Conservation (phyloP, 2,797 vertebrate genomes). For the Tiaroga cobitis region DNA sequence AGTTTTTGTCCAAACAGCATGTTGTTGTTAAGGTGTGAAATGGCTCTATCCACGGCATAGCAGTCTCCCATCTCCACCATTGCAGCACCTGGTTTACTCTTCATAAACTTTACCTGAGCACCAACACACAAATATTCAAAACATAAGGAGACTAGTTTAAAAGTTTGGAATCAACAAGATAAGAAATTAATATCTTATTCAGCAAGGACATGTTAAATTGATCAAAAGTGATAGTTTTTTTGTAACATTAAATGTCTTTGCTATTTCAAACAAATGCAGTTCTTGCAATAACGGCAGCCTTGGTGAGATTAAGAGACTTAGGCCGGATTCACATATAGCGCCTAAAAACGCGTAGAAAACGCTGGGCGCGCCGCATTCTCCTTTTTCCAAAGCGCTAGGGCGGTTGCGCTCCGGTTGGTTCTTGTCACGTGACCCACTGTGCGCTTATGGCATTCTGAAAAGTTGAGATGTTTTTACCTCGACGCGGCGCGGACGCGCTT, state of each 20-base stretch:
- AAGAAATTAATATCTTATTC: background rate
- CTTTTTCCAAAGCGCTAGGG: too few relatives aligned
- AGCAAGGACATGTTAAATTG: background rate
- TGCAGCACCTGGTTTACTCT: constrained; percentile 92
- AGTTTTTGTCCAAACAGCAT: constrained; percentile 95
- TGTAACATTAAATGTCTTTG: too few relatives aligned
- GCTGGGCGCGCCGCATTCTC: too few relatives aligned
- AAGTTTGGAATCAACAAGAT: background rate
- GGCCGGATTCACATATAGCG: too few relatives aligned
- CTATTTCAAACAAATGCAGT: background rate
- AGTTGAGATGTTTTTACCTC: too few relatives aligned
- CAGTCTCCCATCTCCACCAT: constrained; percentile 98
- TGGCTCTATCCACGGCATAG: constrained; percentile 90
- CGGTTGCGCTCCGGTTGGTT: too few relatives aligned
- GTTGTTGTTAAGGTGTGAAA: constrained; percentile 94
- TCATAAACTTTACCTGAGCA: constrained; percentile 92
- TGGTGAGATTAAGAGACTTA: background rate
- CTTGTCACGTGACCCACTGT: too few relatives aligned
- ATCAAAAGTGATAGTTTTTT: background rate
- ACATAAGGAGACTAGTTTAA: background rate
- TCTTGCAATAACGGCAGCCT: background rate
- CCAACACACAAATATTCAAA: background rate
- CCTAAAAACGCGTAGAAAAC: too few relatives aligned
- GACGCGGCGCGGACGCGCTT: too few relatives aligned
- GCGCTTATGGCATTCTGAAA: too few relatives aligned